Conservation (phyloP, 2,797 vertebrate species). For the Luscinia megarhynchos region DNA sequence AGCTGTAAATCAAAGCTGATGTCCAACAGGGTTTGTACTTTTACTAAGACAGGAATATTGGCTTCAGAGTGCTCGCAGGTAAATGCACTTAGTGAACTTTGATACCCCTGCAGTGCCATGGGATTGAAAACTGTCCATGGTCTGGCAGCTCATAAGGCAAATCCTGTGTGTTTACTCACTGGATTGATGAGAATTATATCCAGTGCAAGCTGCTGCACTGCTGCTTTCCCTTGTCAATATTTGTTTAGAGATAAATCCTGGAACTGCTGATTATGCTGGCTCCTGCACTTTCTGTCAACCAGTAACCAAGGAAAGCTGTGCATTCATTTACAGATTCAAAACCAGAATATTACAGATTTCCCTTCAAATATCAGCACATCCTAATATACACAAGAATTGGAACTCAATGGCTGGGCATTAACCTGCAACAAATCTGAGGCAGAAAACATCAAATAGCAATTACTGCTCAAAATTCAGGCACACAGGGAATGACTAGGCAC, state of each 20-base stretch:
- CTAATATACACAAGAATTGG: neutral
- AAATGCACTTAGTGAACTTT: neutral
- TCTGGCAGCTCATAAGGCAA: neutral
- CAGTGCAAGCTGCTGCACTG: neutral
- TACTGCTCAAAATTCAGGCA: neutral
- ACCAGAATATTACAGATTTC: neutral
- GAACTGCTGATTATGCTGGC: neutral
- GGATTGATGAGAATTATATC: neutral
- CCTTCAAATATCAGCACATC: neutral
- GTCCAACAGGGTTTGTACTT: neutral
- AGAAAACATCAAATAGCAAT: neutral
- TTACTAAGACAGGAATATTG: neutral
- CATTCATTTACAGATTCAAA: neutral
- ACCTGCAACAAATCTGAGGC: neutral
- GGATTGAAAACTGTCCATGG: neutral
- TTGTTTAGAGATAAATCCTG: neutral
- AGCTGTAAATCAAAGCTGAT: neutral
- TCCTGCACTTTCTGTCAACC: neutral
- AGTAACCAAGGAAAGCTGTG: neutral
- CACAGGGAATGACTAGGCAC: accelerated
- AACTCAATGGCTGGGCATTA: neutral
- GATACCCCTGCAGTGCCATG: neutral
- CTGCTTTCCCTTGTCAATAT: neutral
- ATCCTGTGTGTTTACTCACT: neutral
- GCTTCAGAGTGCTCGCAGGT: neutral